Evolutionary conservation across 2,888 invertebrate species (phyloP).

Genomic region (Drosophila barbarae): DNA sequence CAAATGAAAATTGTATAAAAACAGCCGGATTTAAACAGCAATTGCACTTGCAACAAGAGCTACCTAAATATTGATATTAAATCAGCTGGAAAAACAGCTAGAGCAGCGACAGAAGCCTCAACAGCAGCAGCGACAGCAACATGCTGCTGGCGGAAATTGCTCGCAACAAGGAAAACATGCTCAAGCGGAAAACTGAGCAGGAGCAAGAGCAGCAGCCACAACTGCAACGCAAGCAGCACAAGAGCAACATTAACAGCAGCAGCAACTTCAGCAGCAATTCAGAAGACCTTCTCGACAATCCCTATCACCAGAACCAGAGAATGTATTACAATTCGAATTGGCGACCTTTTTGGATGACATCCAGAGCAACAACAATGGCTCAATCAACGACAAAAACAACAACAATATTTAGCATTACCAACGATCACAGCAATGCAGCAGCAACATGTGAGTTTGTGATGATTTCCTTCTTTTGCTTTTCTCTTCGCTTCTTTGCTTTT

Average conservation of each 20-base stretch:
- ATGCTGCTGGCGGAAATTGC: conserved; percentile 19
- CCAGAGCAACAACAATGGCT: conserved; percentile 18
- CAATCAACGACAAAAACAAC: conserved; percentile 10
- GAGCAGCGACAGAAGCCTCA: conserved; percentile 21
- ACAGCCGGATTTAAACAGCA: not conserved
- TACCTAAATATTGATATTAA: conserved; percentile 3
- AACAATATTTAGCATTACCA: conserved; percentile 18
- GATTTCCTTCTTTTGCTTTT: conserved; percentile 41
- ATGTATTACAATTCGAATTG: conserved; percentile 56
- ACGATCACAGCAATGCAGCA: conserved; percentile 10
- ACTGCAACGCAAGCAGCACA: conserved; percentile 46
- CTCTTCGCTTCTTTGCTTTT: not conserved
- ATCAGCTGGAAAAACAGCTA: conserved; percentile 9
- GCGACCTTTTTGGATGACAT: conserved; percentile 24
- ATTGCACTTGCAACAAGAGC: conserved; percentile 2
- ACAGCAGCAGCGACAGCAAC: conserved; percentile 42
- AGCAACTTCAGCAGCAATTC: conserved; percentile 9
- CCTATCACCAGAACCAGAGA: conserved; percentile 26
- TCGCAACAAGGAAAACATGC: conserved; percentile 22
- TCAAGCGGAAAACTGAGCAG: conserved; percentile 57
- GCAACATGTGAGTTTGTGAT: conserved; percentile 53
- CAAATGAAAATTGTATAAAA: conserved; percentile 6
- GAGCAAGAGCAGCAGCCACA: conserved; percentile 48
- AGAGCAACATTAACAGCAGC: conserved; percentile 25
- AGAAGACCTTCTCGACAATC: not conserved